Evolutionary conservation across 2,113 vertebrate genomes (phyloP), one percentile per base, ranked within the genome.

Genomic region (Tachysurus vachellii): DNA sequence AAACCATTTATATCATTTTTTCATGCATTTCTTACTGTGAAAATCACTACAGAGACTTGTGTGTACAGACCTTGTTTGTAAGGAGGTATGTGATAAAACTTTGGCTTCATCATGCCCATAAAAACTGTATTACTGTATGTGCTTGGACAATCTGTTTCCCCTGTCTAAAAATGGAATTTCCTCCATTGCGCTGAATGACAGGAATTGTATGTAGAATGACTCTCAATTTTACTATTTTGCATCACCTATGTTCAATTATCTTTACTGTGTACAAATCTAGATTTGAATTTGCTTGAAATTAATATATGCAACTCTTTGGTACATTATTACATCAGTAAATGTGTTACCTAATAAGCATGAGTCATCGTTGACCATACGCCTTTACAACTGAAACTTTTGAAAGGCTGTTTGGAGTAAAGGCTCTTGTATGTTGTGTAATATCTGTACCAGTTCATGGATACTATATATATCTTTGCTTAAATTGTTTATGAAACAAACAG

Each of bases 71-170:
- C 14, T 76, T 66, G 50, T 28, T 31, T 64, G 23, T 53, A 10
- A 73, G n/a, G 11, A 64, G 36, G 56, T 62, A 31, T 21, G 19
- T 75, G 68, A 42, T 70, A 42, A 31, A 73, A 42, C 31, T 23
- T 75, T 73, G 53, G 53, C 83, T 61, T 28, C 80, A 88, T 82
- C 42, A 56, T 85, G 71, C 62, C 83, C 84, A 64, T 54, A 68
- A 64, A 36, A 50, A 81, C 56, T 71, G 80, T 53, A 62, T 42
- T 2, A 36, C 36, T 36, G 81, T 17, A 44, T 68, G 28, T 68
- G 82, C 54, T 87, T 88, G 76, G 87, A 90, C 87, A 91, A 89
- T 88, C 85, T 80, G n/a, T 75, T 59, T 54, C 59, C 83, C 21
- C 81, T 44, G 70, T 16, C 42, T 70, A 62, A 26, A 82, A 53